These are phyloP conservation scores for Dromius quadrimaculatus DNA, from an alignment of 2,888 invertebrate species.

Conservation along the genomic window DNA sequence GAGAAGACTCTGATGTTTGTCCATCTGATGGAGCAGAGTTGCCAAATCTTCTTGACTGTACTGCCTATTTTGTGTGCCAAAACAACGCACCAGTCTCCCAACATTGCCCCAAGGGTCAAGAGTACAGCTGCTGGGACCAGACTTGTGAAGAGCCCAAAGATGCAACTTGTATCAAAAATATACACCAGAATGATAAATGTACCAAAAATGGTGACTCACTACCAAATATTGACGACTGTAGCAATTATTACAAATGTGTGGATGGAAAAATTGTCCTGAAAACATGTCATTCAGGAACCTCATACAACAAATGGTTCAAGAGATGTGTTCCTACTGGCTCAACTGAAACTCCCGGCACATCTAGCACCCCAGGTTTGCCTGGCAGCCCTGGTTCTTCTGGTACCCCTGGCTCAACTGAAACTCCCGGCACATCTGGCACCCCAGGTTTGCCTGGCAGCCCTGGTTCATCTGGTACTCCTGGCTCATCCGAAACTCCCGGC, in stretches of 20 bases:
- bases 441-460: too few species aligned
- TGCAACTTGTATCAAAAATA: constrained; percentile 14
- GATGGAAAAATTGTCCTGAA: background rate
- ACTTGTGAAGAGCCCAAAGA: background rate
- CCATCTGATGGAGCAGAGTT: background rate
- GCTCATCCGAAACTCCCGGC: too few species aligned
- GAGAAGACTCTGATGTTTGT: background rate
- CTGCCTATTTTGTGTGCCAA: constrained; percentile 13
- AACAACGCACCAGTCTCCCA: constrained; percentile 1
- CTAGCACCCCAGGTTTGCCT: too few species aligned
- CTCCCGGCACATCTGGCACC: too few species aligned
- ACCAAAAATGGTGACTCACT: too few species aligned
- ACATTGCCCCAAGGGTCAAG: constrained; percentile 8
- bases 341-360: too few species aligned
- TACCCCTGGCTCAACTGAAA: too few species aligned
- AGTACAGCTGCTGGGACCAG: constrained; percentile 33
- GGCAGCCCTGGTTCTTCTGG: background rate
- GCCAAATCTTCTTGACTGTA: background rate
- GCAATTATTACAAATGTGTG: background rate
- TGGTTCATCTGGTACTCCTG: too few species aligned
- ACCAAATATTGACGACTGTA: background rate
- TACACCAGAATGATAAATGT: too few species aligned
- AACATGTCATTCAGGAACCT: too few species aligned
- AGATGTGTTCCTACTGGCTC: background rate
- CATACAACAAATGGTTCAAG: background rate